Conservation (phyloP, 2,888 invertebrate species). For the Achlya flavicornis region DNA sequence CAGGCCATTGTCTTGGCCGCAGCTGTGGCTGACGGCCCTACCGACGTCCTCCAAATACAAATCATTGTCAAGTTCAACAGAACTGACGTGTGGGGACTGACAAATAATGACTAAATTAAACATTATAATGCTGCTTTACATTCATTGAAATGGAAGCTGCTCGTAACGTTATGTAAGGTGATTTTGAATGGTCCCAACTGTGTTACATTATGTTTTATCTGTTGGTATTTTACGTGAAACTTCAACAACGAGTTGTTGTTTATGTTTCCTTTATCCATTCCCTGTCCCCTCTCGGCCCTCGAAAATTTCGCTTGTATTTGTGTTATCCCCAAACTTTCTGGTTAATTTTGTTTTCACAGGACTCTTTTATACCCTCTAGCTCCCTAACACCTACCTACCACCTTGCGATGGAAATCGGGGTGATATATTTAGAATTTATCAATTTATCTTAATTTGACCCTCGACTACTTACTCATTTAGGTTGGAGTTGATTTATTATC, state of each 20-base stretch:
- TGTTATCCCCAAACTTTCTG: slow-evolving; percentile 1
- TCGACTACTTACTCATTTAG: background rate
- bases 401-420: background rate
- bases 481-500: background rate
- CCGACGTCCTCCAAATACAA: slow-evolving; percentile 61
- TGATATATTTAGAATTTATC: background rate
- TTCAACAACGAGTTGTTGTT: slow-evolving; percentile 6
- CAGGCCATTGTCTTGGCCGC: slow-evolving; percentile 62
- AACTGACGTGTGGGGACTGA: slow-evolving; percentile 54
- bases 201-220: slow-evolving; percentile 3
- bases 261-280: slow-evolving; percentile 6
- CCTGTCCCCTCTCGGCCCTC: background rate
- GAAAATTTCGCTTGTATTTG: slow-evolving; percentile 6
- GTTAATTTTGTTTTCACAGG: slow-evolving; percentile 5
- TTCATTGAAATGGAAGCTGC: background rate
- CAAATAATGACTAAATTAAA: slow-evolving; percentile 24
- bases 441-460: background rate
- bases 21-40: slow-evolving; percentile 55
- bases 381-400: background rate
- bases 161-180: background rate
- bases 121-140: slow-evolving; percentile 9
- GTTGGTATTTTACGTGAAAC: background rate
- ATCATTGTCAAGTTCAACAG: slow-evolving; percentile 72
- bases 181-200: background rate
- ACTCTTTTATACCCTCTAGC: slow-evolving; percentile 2